Evolutionary conservation across 1,140 invertebrate species (phyloP), one percentile per base, ranked within the genome.

Genomic region (Panagrolaimus sp.): DNA sequence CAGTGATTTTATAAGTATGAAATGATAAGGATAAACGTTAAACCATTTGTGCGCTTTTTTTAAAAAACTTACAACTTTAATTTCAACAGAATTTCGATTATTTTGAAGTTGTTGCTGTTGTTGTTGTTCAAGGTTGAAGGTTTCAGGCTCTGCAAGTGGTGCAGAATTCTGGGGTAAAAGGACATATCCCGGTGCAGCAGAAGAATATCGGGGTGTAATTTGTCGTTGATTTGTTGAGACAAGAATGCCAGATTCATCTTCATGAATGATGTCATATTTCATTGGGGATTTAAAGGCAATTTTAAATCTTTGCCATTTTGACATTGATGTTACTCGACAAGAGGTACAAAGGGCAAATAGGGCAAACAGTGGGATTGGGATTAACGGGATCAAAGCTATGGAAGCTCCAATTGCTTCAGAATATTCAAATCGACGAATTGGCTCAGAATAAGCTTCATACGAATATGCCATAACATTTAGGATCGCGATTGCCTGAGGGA

Each of bases 321-420:
- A 63, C 21, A 63, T 24, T 43, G 63, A 43, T 17, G 52, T 45
- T n/a, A 71, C 67, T 46, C 71, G 72, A 46, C 79, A 83, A 21
- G 67, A 73, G n/a, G 69, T 58, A 21, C 70, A 70, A 46, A 83
- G 68, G 12, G 72, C 71, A 46, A 65, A 63, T 17, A 83, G 47
- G 44, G 73, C 69, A 28, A 76, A 82, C 6, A 82, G 43, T 8
- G 79, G 77, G 69, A 82, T 83, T 15, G 80, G 80, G 0, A 82
- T 55, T 21, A 82, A 62, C 9, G 80, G 80, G 12, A 81, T 64
- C 24, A 78, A 43, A 2, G 80, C 80, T 44, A 83, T 73, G 3
- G 74, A 74, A 15, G 67, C 48, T 63, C 80, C 81, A 43, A 82
- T 73, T 15, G 63, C 73, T 58, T 82, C 81, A 52, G 71, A 74